Base-by-base conservation (phyloP, 2,113 vertebrate species). In the Hippocampus guttulatus region DNA sequence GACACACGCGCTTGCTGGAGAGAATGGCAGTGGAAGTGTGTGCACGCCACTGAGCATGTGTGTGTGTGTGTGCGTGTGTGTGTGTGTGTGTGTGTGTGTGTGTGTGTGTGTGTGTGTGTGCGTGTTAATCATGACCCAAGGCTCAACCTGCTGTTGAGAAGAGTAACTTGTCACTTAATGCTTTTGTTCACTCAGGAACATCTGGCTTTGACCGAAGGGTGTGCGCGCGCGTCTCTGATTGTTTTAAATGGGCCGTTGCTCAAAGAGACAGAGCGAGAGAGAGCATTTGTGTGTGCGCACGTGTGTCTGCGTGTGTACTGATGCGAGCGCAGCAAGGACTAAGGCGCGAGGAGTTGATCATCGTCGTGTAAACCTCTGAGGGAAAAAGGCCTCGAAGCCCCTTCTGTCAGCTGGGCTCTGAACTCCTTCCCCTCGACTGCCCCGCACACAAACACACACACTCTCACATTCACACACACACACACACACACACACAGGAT, bases 341-440 rank as follows among this genome's bases (percentile, higher is more conserved):
- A 91, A 90, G 90, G 86, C 81, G 86, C 69, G 83, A 89, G 88
- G 85, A 89, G 81, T 78, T 87, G 80, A 89, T 88, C 89, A 91
- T 88, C 78, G 73, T 84, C 80, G 83, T 88, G 84, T 82, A 91
- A 91, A 87, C 80, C 87, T 90, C 87, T 75, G 83, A 89, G 88
- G 86, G 83, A 80, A 76, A 78, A 76, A 86, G 85, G 84, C 86
- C 89, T 87, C 80, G 85, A 85, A 88, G 88, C 90, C 90, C 90
- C 90, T 91, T 91, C 88, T 91, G 88, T 89, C 90, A 91, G 88
- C 88, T 90, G 88, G 83, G 87, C 79, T 82, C 81, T 68, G 77
- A 67, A 55, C 75, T 41, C 66, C 81, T 91, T 90, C 86, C 88
- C 73, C 88, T 90, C 65, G 75, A 88, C 81, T 88, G 85, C 84